Evolutionary conservation across 2,797 vertebrate species (phyloP).

Genomic region (Peromyscus eremicus): DNA sequence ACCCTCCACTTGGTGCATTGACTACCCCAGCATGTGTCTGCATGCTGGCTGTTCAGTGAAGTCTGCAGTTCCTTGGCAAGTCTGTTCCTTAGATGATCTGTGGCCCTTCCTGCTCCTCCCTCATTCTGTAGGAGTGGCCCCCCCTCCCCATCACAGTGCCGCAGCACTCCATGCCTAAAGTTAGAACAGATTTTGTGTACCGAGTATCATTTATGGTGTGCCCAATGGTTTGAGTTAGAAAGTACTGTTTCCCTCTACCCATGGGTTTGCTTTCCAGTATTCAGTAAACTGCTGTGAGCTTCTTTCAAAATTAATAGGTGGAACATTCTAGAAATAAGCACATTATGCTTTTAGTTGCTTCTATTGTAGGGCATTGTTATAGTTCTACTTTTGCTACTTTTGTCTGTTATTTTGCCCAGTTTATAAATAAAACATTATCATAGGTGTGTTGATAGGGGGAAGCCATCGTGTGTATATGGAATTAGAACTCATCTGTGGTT

Average conservation of each 20-base stretch:
- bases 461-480: not conserved
- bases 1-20: not conserved
- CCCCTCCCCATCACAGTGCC: not conserved
- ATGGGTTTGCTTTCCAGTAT: not conserved
- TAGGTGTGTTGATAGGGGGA: not conserved
- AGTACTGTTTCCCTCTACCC: not conserved
- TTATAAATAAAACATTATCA: not conserved
- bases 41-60: not conserved
- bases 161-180: not conserved
- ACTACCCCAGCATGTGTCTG: not conserved
- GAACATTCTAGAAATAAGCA: constrained; percentile 12
- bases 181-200: not conserved
- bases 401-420: not conserved
- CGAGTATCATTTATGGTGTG: not conserved
- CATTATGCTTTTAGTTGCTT: not conserved
- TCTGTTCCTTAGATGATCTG: not conserved
- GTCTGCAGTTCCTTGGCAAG: not conserved
- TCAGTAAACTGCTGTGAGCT: not conserved
- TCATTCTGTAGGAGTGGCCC: not conserved
- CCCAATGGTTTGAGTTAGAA: not conserved
- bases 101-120: not conserved
- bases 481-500: not conserved
- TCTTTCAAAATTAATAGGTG: not conserved
- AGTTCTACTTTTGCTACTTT: not conserved
- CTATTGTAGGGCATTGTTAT: not conserved